Evolutionary conservation across 1,140 invertebrate genomes (phyloP).

Genomic region (Phymastichus coffea): DNA sequence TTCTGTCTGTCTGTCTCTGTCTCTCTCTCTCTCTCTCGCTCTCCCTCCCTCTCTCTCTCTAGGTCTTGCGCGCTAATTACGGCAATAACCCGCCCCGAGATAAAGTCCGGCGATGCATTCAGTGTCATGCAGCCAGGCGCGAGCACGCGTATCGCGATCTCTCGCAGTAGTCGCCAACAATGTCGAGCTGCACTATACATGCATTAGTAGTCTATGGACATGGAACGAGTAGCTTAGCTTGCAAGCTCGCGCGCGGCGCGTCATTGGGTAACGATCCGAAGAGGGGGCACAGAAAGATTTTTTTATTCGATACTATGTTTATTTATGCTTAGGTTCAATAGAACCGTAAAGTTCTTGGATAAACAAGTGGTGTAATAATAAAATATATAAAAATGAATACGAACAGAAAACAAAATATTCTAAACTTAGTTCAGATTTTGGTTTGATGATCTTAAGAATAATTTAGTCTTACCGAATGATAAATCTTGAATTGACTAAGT

Average conservation of each 20-base stretch:
- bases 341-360: too few species aligned
- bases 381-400: too few species aligned
- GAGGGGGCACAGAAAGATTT: not conserved
- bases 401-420: too few species aligned
- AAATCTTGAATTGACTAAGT: too few species aligned
- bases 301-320: too few species aligned
- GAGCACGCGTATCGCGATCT: too few species aligned
- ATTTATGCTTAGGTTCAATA: too few species aligned
- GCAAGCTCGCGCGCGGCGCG: not conserved
- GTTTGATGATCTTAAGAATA: too few species aligned
- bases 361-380: too few species aligned
- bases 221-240: slow-evolving; percentile 2
- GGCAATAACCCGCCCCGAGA: slow-evolving; percentile 20
- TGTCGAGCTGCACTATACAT: not conserved
- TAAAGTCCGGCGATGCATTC: slow-evolving; percentile 20
- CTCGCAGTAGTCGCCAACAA: not conserved
- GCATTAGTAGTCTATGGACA: not conserved
- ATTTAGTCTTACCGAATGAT: too few species aligned
- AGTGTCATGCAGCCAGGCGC: too few species aligned
- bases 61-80: slow-evolving; percentile 16
- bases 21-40: not conserved
- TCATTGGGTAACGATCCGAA: slow-evolving; percentile 13
- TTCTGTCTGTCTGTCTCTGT: not conserved
- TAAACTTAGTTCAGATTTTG: too few species aligned
- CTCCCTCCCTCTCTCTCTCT: slow-evolving; percentile 12